These are phyloP conservation scores for Octonoba sinensis DNA, from an alignment of 2,888 invertebrate species.

Conservation along the genomic window DNA sequence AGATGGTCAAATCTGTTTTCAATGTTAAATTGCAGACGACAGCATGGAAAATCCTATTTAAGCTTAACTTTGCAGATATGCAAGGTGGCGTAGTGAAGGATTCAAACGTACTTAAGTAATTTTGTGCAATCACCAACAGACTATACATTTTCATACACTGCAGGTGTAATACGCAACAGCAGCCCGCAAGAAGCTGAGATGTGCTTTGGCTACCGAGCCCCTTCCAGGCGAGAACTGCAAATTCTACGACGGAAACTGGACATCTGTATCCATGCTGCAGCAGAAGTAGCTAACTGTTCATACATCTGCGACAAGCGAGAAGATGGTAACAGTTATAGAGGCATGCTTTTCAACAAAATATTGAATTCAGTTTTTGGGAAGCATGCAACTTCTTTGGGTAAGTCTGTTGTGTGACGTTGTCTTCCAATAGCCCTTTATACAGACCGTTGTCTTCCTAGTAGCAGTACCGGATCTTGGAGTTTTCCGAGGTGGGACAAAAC, in stretches of 20 bases:
- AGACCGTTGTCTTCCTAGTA: too few species aligned
- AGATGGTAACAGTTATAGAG: neutral
- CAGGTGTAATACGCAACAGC: conserved; percentile 23
- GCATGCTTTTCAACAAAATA: conserved; percentile 36
- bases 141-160: neutral
- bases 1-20: too few species aligned
- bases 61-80: too few species aligned
- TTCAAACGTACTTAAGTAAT: too few species aligned
- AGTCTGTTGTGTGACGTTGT: too few species aligned
- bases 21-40: too few species aligned
- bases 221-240: conserved; percentile 10
- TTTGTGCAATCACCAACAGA: too few species aligned
- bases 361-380: conserved; percentile 28
- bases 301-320: neutral
- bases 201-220: conserved; percentile 25
- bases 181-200: conserved; percentile 19
- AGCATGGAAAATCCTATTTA: too few species aligned
- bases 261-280: conserved; percentile 20
- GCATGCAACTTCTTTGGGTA: conserved; percentile 36
- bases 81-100: too few species aligned
- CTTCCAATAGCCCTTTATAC: neutral
- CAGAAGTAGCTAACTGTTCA: conserved; percentile 10
- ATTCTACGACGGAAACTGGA: conserved; percentile 15
- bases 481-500: too few species aligned
- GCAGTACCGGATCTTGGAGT: too few species aligned